Percentiles rank a stretch among this genome's conserved stretches.
These are phyloP conservation scores for Siderastrea siderea DNA, from an alignment of 92 coral and sea anemone species.

Conservation along the genomic window DNA sequence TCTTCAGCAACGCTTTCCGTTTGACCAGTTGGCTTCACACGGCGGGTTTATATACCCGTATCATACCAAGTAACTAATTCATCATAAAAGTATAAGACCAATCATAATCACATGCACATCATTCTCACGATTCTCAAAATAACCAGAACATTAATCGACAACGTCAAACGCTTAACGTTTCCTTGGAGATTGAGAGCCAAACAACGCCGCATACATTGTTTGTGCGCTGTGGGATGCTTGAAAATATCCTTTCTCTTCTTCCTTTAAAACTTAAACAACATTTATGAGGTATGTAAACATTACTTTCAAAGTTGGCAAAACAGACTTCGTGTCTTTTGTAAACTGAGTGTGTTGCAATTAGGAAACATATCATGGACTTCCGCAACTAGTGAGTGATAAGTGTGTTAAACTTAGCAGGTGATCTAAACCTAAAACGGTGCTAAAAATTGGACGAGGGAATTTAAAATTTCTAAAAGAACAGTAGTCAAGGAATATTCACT, in stretches of 20 bases:
- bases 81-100: conserved; percentile 2
- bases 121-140: conserved; percentile 25
- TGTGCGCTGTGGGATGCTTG: neutral
- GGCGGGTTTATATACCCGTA: conserved; percentile 13
- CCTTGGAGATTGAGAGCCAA: neutral
- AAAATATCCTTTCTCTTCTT: conserved; percentile 1
- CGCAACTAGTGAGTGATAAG: neutral
- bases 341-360: neutral
- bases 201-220: neutral
- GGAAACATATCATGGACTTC: neutral
- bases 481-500: conserved; percentile 11
- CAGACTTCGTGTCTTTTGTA: neutral
- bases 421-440: conserved; percentile 1
- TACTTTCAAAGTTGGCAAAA: neutral
- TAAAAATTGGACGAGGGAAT: neutral
- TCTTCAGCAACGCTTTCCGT: neutral
- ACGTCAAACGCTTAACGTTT: neutral
- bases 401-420: neutral
- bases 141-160: conserved; percentile 14
- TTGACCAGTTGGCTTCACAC: conserved; percentile 3
- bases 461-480: neutral
- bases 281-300: neutral
- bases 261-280: neutral
- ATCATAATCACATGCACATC: conserved; percentile 2
- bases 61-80: neutral